Evolutionary conservation across 2,113 vertebrate genomes (phyloP).

Genomic region (Heterochromis multidens): DNA sequence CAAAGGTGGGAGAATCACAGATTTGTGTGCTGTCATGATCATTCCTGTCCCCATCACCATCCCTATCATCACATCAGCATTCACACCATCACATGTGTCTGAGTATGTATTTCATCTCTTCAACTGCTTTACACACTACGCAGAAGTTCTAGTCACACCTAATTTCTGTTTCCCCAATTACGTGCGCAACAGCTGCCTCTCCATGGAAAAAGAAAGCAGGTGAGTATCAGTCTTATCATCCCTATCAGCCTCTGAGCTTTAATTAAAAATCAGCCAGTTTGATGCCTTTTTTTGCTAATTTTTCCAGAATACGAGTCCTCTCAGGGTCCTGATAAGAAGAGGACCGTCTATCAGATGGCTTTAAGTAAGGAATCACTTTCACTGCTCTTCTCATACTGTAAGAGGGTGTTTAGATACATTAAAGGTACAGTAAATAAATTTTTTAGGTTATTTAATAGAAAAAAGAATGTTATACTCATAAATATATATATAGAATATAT

Average conservation of each 20-base stretch:
- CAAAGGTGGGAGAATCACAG: slow-evolving; percentile 74
- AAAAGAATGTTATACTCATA: too few species aligned
- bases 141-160: slow-evolving; percentile 23
- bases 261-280: slow-evolving; percentile 62
- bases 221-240: slow-evolving; percentile 72
- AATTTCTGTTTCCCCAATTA: slow-evolving; percentile 61
- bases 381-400: slow-evolving; percentile 16
- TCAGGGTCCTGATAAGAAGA: slow-evolving; percentile 87
- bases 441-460: neutral
- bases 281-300: slow-evolving; percentile 28
- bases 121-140: slow-evolving; percentile 22
- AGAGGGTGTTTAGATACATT: slow-evolving; percentile 15
- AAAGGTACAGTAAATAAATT: neutral
- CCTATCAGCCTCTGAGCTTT: slow-evolving; percentile 56
- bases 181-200: slow-evolving; percentile 74
- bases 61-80: slow-evolving; percentile 48
- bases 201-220: slow-evolving; percentile 93
- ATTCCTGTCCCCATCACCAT: slow-evolving; percentile 50
- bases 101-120: slow-evolving; percentile 62
- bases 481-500: too few species aligned
- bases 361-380: slow-evolving; percentile 80
- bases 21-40: slow-evolving; percentile 49
- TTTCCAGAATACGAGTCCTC: slow-evolving; percentile 84
- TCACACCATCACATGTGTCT: slow-evolving; percentile 60
- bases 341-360: slow-evolving; percentile 94